These are phyloP conservation scores for Bucco capensis DNA, from an alignment of 2,113 vertebrate species.

Conservation along the genomic window DNA sequence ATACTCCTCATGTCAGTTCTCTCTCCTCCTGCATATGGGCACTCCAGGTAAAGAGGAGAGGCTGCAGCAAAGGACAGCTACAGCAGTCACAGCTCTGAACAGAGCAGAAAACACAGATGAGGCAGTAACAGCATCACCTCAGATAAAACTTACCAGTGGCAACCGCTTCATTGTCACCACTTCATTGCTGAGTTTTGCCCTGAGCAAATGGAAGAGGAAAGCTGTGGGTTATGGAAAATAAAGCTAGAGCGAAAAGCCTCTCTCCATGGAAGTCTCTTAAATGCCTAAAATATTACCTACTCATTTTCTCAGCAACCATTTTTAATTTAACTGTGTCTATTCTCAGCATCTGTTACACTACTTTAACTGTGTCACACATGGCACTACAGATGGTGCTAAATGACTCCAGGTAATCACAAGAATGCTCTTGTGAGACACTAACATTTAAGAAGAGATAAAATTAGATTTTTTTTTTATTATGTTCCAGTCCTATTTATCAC, in stretches of 20 bases:
- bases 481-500: not conserved
- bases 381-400: constrained; percentile 38
- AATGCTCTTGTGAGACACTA: constrained; percentile 4
- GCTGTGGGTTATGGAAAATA: not conserved
- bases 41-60: not conserved
- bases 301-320: not conserved
- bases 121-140: not conserved
- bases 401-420: constrained; percentile 22
- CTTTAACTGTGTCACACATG: constrained; percentile 8
- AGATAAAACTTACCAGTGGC: not conserved
- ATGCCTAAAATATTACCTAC: not conserved
- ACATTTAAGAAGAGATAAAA: not conserved
- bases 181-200: too few species aligned
- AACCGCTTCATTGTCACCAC: not conserved
- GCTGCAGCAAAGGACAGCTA: not conserved
- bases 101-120: not conserved
- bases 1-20: not conserved
- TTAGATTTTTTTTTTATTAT: not conserved
- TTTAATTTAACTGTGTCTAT: constrained; percentile 23
- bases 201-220: not conserved
- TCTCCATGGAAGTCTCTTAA: not conserved
- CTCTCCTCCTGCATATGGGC: not conserved
- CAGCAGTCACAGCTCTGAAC: not conserved
- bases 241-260: not conserved
- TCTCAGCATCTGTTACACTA: not conserved